Evolutionary conservation across 2,888 invertebrate genomes (phyloP).

Genomic region (Amphipoea lucens): DNA sequence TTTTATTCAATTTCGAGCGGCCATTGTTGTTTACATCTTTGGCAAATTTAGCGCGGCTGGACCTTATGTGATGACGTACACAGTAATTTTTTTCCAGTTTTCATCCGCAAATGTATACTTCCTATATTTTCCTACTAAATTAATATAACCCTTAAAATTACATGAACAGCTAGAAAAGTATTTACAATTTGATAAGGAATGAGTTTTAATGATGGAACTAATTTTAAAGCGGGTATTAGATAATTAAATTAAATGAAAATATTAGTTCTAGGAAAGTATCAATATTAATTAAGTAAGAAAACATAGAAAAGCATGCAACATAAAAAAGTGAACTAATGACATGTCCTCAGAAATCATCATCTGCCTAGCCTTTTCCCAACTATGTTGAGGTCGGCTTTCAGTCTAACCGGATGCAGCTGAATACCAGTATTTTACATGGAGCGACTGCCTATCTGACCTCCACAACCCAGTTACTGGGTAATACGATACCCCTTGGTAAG

Average conservation of each 20-base stretch:
- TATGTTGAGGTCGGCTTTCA: too few species aligned
- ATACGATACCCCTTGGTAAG: too few species aligned
- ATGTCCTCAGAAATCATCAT: constrained; percentile 3
- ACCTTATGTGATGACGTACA: constrained; percentile 10
- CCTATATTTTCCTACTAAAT: neutral
- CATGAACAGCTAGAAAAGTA: neutral
- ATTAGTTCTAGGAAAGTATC: constrained; percentile 27
- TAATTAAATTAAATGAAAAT: constrained; percentile 22
- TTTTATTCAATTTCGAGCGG: too few species aligned
- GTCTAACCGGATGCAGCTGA: too few species aligned
- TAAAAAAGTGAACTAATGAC: constrained; percentile 48
- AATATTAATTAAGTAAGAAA: constrained; percentile 12
- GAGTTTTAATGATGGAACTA: constrained; percentile 28
- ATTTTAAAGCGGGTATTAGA: constrained; percentile 34
- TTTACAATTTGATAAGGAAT: constrained; percentile 19
- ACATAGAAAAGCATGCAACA: constrained; percentile 51
- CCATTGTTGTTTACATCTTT: too few species aligned
- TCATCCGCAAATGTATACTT: neutral
- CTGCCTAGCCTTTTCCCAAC: too few species aligned
- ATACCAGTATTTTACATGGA: too few species aligned
- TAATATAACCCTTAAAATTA: constrained; percentile 6
- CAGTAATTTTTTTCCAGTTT: neutral
- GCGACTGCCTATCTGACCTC: too few species aligned
- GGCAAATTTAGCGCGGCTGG: too few species aligned
- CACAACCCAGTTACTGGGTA: too few species aligned